Conservation (phyloP, 2,797 vertebrate species). For the Champsocephalus gunnari region DNA sequence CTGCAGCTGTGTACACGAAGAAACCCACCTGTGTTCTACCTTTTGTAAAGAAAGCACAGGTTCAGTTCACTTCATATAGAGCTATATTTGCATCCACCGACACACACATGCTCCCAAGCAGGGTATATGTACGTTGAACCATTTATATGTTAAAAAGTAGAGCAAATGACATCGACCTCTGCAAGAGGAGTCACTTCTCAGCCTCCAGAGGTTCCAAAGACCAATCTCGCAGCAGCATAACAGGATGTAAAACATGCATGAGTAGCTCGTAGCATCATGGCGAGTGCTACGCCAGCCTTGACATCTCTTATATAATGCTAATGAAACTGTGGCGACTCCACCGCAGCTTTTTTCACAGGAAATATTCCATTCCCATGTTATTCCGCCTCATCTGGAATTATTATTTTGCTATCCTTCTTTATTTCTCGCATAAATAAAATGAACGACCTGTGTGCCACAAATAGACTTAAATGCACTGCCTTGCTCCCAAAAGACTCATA, state of each 20-base stretch:
- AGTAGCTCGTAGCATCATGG: conserved; percentile 68
- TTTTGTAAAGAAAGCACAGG: background rate
- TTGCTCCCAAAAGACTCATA: conserved; percentile 60
- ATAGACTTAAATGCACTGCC: conserved; percentile 44
- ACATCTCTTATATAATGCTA: conserved; percentile 76
- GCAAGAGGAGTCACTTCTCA: conserved; percentile 40
- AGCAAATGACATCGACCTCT: conserved; percentile 56
- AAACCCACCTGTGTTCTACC: background rate
- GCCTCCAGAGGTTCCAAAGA: conserved; percentile 56
- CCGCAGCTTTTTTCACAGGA: conserved; percentile 23
- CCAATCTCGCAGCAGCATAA: conserved; percentile 53
- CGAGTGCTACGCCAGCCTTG: conserved; percentile 58
- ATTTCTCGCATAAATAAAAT: conserved; percentile 37
- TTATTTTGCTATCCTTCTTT: conserved; percentile 22
- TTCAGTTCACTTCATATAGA: background rate
- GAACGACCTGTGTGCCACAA: conserved; percentile 27
- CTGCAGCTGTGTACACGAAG: conserved; percentile 15
- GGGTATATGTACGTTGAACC: conserved; percentile 3
- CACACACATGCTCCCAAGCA: background rate
- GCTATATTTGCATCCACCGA: background rate
- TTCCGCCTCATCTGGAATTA: conserved; percentile 36
- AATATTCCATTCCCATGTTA: conserved; percentile 22
- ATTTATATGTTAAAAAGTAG: conserved; percentile 47
- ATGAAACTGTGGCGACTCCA: conserved; percentile 25
- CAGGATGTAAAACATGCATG: conserved; percentile 76